These are phyloP conservation scores for Cheilosia vulpina DNA, from an alignment of 2,888 invertebrate genomes.

Conservation along the genomic window DNA sequence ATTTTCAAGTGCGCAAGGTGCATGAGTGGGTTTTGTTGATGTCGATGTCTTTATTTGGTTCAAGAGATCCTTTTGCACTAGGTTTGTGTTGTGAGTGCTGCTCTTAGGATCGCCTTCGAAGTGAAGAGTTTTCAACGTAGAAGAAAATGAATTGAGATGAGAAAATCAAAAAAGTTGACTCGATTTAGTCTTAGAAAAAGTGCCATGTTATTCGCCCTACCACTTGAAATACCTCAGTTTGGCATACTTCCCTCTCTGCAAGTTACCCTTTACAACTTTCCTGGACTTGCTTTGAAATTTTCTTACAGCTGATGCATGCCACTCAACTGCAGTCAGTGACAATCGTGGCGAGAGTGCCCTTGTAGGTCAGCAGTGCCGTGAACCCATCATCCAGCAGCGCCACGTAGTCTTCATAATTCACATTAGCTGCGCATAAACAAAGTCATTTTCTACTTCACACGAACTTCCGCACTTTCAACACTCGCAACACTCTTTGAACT, in stretches of 20 bases:
- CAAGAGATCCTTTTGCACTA: not conserved
- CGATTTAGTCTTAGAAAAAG: no score
- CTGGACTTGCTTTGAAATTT: no score
- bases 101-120: no score
- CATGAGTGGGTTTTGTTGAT: constrained; percentile 3
- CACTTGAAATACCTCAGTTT: no score
- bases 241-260: no score
- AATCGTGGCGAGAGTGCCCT: constrained; percentile 17
- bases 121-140: no score
- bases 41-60: constrained; percentile 4
- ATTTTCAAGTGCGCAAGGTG: constrained; percentile 44
- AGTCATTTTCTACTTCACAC: constrained; percentile 73
- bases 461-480: constrained; percentile 66
- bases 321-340: not conserved
- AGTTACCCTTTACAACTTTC: no score
- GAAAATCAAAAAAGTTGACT: no score
- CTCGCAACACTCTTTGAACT: constrained; percentile 18
- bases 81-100: no score
- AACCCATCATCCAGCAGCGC: not conserved
- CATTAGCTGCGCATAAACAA: constrained; percentile 46
- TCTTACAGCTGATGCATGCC: not conserved
- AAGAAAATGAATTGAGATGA: no score
- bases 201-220: no score
- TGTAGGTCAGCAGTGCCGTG: constrained; percentile 46
- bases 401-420: constrained; percentile 43